Percentiles rank a stretch among this genome's conserved stretches.
phyloP scores from a whole-genome alignment of 2,797 vertebrate genomes.

The Cirrhinus mrigala region DNA sequence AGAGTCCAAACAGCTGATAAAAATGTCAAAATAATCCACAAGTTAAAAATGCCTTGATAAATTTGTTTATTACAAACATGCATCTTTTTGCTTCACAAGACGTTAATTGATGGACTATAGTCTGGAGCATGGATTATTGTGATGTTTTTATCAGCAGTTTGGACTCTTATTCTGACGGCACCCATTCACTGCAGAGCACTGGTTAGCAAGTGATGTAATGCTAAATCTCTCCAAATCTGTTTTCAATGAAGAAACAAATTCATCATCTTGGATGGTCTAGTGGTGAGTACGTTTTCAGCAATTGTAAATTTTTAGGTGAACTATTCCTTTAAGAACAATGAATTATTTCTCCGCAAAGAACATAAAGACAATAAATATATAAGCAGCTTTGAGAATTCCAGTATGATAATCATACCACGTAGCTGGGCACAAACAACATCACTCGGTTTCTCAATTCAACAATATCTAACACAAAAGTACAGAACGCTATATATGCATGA shows the following conservation, averaged over 20 bases:
- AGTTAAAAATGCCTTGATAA: background rate
- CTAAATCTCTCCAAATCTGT: background rate
- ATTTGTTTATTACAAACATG: background rate
- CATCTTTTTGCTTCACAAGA: background rate
- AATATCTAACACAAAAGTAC: conserved; percentile 62
- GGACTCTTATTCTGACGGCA: background rate
- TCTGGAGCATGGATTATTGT: background rate
- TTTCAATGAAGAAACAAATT: background rate
- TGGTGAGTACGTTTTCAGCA: background rate
- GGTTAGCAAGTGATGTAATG: background rate
- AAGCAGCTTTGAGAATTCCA: conserved; percentile 78
- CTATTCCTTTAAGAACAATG: background rate
- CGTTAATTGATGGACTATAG: background rate
- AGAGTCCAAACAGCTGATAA: background rate
- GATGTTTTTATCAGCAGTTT: background rate
- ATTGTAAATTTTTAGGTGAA: background rate
- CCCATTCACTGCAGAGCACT: background rate
- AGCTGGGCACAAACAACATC: conserved; percentile 63
- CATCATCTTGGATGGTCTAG: background rate
- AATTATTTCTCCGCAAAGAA: conserved; percentile 38
- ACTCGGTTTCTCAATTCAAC: conserved; percentile 67
- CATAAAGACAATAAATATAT: conserved; percentile 26
- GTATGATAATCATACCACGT: conserved; percentile 48
- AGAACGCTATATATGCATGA: conserved; percentile 56
- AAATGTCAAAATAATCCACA: background rate